Percentiles rank a stretch among this genome's conserved stretches.
These are phyloP conservation scores for Cottus gobio DNA, from an alignment of 2,113 vertebrate species.

Conservation along the genomic window DNA sequence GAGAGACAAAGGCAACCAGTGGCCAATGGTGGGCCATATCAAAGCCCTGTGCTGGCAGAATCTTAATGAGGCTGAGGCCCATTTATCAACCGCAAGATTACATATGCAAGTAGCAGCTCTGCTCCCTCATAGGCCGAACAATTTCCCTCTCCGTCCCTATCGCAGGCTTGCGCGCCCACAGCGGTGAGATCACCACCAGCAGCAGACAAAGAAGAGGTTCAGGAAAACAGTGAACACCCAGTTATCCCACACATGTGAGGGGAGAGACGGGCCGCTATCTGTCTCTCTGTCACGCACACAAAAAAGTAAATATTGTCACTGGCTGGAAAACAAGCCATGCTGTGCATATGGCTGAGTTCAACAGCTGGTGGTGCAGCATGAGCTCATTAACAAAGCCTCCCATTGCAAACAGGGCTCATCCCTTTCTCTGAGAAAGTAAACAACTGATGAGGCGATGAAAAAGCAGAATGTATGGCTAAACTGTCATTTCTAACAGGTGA, in stretches of 20 bases:
- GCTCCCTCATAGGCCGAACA: conserved; percentile 63
- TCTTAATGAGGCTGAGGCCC: conserved; percentile 64
- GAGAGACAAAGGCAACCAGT: conserved; percentile 78
- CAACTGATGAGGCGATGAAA: not conserved
- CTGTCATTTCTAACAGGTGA: not conserved
- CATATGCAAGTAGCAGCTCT: conserved; percentile 71
- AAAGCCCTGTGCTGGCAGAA: conserved; percentile 62
- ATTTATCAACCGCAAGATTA: conserved; percentile 74
- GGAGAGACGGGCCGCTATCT: not conserved
- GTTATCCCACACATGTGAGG: conserved; percentile 12
- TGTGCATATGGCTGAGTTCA: conserved; percentile 17
- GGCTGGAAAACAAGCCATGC: conserved; percentile 33
- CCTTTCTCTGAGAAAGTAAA: conserved; percentile 48
- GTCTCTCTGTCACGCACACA: not conserved
- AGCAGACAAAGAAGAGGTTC: conserved; percentile 66
- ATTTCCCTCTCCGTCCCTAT: conserved; percentile 45
- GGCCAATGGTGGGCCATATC: conserved; percentile 63
- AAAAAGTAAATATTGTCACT: conserved; percentile 41
- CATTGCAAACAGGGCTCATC: conserved; percentile 19
- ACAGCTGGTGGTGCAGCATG: conserved; percentile 48
- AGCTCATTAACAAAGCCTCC: conserved; percentile 46
- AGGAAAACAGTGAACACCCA: not conserved
- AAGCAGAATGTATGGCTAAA: not conserved
- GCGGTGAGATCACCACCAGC: conserved; percentile 72
- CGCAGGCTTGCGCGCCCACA: conserved; percentile 41